These are phyloP conservation scores for Genyomyrus donnyi DNA, from an alignment of 2,113 vertebrate genomes.

Conservation along the genomic window DNA sequence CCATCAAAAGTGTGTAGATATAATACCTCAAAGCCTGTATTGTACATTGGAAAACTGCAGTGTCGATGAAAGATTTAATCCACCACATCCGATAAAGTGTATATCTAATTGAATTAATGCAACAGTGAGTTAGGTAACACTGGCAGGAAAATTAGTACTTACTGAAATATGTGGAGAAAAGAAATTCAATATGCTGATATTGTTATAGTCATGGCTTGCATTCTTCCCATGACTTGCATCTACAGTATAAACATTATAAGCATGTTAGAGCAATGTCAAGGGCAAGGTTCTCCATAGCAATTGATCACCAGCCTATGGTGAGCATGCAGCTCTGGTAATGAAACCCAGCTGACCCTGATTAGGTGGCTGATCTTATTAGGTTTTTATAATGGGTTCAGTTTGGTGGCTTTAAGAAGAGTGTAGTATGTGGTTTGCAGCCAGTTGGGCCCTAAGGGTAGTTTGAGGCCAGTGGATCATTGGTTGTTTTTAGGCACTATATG, in stretches of 20 bases:
- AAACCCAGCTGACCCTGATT: neutral
- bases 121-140: neutral
- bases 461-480: neutral
- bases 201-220: neutral
- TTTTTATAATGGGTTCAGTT: neutral
- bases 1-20: neutral
- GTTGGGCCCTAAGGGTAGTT: neutral
- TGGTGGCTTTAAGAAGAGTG: neutral
- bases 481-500: neutral
- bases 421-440: neutral
- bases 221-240: neutral
- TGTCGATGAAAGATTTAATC: neutral
- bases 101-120: neutral
- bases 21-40: neutral
- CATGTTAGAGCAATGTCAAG: neutral
- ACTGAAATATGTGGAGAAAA: neutral
- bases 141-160: neutral
- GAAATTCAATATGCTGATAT: neutral
- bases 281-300: neutral
- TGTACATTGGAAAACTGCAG: neutral
- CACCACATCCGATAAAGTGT: neutral
- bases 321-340: neutral
- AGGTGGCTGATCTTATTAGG: neutral
- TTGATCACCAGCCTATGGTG: neutral
- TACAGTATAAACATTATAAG: neutral